Percentiles rank a stretch among this genome's conserved stretches.
These are phyloP conservation scores for Ellobius talpinus DNA, from an alignment of 2,113 vertebrate species.

Conservation along the genomic window DNA sequence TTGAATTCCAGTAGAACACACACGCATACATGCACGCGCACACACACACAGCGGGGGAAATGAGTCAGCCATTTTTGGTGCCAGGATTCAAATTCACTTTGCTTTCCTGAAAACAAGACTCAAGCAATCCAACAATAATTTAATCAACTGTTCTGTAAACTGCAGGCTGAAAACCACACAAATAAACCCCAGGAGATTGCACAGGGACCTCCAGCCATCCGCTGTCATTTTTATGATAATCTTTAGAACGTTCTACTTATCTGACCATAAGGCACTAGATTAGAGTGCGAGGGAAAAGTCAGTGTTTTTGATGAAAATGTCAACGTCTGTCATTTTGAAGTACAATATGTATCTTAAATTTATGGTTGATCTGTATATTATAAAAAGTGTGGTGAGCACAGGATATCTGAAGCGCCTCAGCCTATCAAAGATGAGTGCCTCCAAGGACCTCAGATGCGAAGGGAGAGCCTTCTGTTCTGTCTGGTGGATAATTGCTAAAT, in stretches of 20 bases:
- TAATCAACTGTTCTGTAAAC: constrained; percentile 67
- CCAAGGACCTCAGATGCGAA: neutral
- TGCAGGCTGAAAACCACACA: constrained; percentile 26
- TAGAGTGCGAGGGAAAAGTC: neutral
- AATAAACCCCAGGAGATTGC: constrained; percentile 41
- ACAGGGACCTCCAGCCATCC: neutral
- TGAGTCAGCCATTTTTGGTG: constrained; percentile 82
- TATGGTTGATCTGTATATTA: neutral
- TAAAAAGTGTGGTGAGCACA: neutral
- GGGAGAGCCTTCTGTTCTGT: neutral
- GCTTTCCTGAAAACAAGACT: constrained; percentile 71
- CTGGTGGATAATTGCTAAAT: neutral
- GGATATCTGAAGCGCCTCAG: neutral
- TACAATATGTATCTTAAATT: neutral
- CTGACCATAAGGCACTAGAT: constrained; percentile 20
- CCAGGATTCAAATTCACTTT: constrained; percentile 65
- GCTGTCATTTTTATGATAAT: constrained; percentile 60
- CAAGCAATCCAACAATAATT: constrained; percentile 68
- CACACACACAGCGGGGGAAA: constrained; percentile 50
- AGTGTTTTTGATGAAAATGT: constrained; percentile 19
- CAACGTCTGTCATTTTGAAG: constrained; percentile 36
- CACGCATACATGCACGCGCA: constrained; percentile 5
- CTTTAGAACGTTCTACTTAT: constrained; percentile 48
- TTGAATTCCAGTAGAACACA: constrained; percentile 85
- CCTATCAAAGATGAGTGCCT: neutral